Base-by-base conservation (phyloP, 2,888 invertebrate species). In the Corythucha ciliata region DNA sequence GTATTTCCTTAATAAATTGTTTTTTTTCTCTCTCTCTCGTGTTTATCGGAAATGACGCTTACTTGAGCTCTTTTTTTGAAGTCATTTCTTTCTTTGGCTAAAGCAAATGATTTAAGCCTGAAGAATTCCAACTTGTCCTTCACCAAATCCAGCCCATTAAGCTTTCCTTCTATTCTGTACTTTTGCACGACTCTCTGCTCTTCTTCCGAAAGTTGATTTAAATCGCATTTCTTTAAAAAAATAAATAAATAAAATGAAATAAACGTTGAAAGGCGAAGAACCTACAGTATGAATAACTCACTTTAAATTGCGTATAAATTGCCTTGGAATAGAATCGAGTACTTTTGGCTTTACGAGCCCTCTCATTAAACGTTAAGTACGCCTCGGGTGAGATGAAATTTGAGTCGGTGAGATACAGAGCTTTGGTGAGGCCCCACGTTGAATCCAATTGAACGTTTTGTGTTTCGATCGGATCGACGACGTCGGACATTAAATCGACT, bases 381-480 rank as follows among this genome's bases (percentile, higher is more conserved):
- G 77, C 78, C 61, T 81, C 81, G 4, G 82, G 80, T 0, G 88
- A 85, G 79, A 90, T 86, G 10, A 83, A 65, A 1, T 80, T 79
- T 62, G 81, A 81, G 63, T 86, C 84, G 4, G 86, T 83, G 44
- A 86, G 70, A 64, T 85, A 89, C 10, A 93, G 68, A 3, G 85
- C 80, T 68, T 90, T 91, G 0, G 89, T 81, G 60, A 90, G 75
- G 8, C 88, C 87, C 88, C 89, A 91, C 3, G 87, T 87, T 42
- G 81, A 77, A 64, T 88, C 85, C 41, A 94, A 68, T 8, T 84
- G 81, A 1, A 76, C 74, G 26, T 80, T 79, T 1, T 81, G 66
- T 60, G 76, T 75, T 65, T 94, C 91, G 22, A 92, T 64, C 1
- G 85, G 83, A 57, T 78, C 72, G 55, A 91, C 74, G 41, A 86